phyloP scores from a whole-genome alignment of 2,888 invertebrate genomes.

The Oxyscelio sp. region DNA sequence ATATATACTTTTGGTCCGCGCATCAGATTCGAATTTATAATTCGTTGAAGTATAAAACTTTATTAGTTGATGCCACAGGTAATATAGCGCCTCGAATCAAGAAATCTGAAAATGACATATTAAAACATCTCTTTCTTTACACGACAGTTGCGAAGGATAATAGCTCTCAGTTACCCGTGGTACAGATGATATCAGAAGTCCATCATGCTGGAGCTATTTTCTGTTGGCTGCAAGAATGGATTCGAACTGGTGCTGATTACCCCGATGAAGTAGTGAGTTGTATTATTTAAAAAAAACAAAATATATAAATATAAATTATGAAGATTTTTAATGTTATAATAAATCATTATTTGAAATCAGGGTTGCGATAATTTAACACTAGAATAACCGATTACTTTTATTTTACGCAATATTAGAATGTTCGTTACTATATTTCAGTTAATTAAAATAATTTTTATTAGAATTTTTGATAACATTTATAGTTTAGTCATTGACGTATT shows the following conservation, averaged over 20 bases:
- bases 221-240: slow-evolving; percentile 28
- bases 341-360: no score
- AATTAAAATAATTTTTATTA: no score
- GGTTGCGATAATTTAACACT: no score
- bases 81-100: background rate
- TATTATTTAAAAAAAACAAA: no score
- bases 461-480: no score
- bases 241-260: slow-evolving; percentile 15
- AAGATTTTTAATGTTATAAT: no score
- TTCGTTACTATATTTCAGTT: no score
- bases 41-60: background rate
- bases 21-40: slow-evolving; percentile 43
- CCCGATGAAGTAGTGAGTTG: slow-evolving; percentile 33
- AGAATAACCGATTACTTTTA: no score
- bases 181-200: slow-evolving; percentile 31
- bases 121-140: slow-evolving; percentile 28
- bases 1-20: slow-evolving; percentile 51
- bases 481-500: no score
- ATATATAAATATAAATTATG: no score
- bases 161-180: background rate
- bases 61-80: slow-evolving; percentile 45
- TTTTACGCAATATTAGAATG: no score
- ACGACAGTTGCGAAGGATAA: background rate
- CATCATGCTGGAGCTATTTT: slow-evolving; percentile 8
- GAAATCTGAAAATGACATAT: background rate